Evolutionary conservation across 2,888 invertebrate species (phyloP), one percentile per base, ranked within the genome.

Genomic region (Busseola fusca): DNA sequence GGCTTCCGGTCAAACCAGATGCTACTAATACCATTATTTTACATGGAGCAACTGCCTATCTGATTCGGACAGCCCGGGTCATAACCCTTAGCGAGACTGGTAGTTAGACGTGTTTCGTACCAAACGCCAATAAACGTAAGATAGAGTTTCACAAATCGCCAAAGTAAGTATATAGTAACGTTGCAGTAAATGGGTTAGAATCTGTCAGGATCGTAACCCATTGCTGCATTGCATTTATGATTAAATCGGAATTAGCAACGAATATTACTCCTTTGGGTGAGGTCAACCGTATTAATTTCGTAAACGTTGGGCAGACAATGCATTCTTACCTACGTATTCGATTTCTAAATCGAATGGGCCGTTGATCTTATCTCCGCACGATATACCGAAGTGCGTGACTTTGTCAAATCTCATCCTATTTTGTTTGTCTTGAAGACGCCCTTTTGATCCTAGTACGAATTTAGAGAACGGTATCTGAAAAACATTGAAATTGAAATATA

Each of bases 401-500:
- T 91, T 94, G 81, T 97, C 91, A 45, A 97, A 87, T 0, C 96
- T 94, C 59, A 98, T 92, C 5, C 96, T 93, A 34, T 84, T 90
- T 91, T 99, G 99, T 69, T 94, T 96, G 90, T 99, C 99, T 93
- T 99, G 99, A 48, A 99, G 91, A 34, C 98, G 96, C 4, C 99
- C 99, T 94, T 98, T 98, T 5, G 97, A 97, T 5, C 97, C 96
- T 50, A 98, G 93, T 81, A 98, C 97, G 89, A 99, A 99, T 92
- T 99, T 99, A 16, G 99, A 98, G 94, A 99, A 98, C 1, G 99
- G 99, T 87, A 99, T 98, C 98, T 98, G 95, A 57, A 97, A 97
- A 96, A 78, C 45, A 82, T 59, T 65, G 68, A 30, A 48, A 56
- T 0, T 50, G 6, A 74, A n/a, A n/a, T n/a, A n/a, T n/a, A n/a